phyloP scores from a whole-genome alignment of 2,797 vertebrate genomes.

The Lithobates sylvaticus region DNA sequence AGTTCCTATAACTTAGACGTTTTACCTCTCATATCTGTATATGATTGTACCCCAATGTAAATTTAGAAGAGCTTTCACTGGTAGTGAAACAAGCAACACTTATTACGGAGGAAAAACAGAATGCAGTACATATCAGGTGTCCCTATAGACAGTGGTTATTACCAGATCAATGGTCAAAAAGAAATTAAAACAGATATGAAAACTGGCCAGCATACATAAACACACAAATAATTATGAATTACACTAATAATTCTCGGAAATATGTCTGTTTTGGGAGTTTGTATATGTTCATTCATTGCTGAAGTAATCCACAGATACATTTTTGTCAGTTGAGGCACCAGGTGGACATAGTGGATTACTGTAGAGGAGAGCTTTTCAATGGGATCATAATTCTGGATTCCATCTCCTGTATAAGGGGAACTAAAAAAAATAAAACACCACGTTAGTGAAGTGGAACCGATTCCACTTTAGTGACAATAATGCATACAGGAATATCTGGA shows the following conservation, averaged over 20 bases:
- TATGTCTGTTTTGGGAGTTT: slow-evolving; percentile 13
- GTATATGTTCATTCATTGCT: slow-evolving; percentile 19
- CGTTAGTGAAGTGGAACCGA: too few species aligned
- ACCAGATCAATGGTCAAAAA: neutral
- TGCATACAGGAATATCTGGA: too few species aligned
- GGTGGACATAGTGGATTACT: slow-evolving; percentile 77
- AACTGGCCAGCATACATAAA: neutral
- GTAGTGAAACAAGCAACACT: neutral
- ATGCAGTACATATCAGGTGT: neutral
- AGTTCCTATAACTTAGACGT: too few species aligned
- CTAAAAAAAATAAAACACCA: slow-evolving; percentile 69
- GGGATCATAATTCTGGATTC: slow-evolving; percentile 99
- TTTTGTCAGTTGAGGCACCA: slow-evolving; percentile 69
- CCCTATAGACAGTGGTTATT: neutral
- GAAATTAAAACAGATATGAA: neutral
- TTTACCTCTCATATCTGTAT: too few species aligned
- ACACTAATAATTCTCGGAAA: neutral
- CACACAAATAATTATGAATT: slow-evolving; percentile 35
- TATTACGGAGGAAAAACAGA: neutral
- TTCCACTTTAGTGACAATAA: too few species aligned
- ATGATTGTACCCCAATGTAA: too few species aligned
- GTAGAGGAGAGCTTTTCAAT: slow-evolving; percentile 90
- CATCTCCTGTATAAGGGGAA: slow-evolving; percentile 98
- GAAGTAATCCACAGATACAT: slow-evolving; percentile 66
- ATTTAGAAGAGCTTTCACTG: too few species aligned